Evolutionary conservation across 2,888 invertebrate genomes (phyloP).

Genomic region (Sialis fuliginosa): DNA sequence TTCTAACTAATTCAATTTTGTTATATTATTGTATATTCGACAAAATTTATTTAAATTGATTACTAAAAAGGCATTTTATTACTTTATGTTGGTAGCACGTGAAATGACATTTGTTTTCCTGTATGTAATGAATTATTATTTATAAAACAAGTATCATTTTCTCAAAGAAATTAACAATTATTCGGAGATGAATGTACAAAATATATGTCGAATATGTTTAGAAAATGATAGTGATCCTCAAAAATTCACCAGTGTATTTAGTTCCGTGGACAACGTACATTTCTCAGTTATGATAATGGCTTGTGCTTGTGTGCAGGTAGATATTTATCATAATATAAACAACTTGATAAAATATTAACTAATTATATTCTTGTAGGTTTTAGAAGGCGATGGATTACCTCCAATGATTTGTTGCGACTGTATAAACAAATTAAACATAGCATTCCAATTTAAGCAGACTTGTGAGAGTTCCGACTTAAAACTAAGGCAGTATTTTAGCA

Average conservation of each 20-base stretch:
- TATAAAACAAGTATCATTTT: no score
- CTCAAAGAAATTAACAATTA: no score
- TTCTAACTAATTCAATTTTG: no score
- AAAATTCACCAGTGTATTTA: constrained; percentile 17
- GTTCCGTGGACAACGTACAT: constrained; percentile 12
- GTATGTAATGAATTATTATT: no score
- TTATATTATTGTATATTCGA: no score
- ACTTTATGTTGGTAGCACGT: no score
- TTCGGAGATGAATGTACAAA: constrained; percentile 10
- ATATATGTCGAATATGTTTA: constrained; percentile 16
- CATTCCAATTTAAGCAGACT: constrained; percentile 18
- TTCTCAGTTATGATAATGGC: constrained; percentile 17
- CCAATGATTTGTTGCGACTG: constrained; percentile 16
- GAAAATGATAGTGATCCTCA: constrained; percentile 14
- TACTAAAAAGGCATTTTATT: no score
- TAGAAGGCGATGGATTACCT: constrained; percentile 17
- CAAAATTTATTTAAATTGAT: no score
- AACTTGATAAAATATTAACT: background rate
- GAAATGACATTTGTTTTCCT: no score
- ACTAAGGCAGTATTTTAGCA: background rate
- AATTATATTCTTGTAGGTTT: constrained; percentile 12
- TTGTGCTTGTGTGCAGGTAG: constrained; percentile 18
- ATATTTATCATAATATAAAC: background rate
- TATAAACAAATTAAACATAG: constrained; percentile 15
- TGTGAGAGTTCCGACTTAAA: constrained; percentile 17